phyloP scores from a whole-genome alignment of 2,888 invertebrate species.

The Tetramorium bicarinatum region DNA sequence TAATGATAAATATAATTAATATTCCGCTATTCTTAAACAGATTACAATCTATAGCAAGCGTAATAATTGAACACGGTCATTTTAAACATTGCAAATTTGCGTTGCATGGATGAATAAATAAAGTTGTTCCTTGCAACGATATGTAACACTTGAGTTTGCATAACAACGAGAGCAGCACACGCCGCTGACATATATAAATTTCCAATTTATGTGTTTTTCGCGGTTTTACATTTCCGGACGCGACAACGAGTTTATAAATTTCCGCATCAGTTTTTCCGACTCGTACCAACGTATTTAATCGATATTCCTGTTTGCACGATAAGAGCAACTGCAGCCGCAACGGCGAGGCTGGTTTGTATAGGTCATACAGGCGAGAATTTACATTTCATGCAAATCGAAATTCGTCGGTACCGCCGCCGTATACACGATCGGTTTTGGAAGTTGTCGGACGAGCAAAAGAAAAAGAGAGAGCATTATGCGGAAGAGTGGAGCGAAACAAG shows the following conservation, averaged over 20 bases:
- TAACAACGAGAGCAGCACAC: neutral
- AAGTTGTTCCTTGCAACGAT: slow-evolving; percentile 27
- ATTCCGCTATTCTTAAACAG: neutral
- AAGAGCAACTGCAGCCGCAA: slow-evolving; percentile 21
- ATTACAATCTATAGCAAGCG: neutral
- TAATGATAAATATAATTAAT: slow-evolving; percentile 17
- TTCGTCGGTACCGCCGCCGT: slow-evolving; percentile 5
- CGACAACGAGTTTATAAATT: slow-evolving; percentile 51
- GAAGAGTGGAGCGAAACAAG: neutral
- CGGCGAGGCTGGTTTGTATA: slow-evolving; percentile 34
- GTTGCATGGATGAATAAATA: slow-evolving; percentile 21
- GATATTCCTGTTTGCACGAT: slow-evolving; percentile 51
- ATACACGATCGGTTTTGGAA: slow-evolving; percentile 10
- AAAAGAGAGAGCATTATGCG: slow-evolving; percentile 34
- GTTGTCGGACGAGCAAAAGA: neutral
- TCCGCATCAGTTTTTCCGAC: slow-evolving; percentile 37
- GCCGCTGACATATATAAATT: slow-evolving; percentile 37
- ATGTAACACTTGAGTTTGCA: slow-evolving; percentile 13
- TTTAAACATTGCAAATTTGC: slow-evolving; percentile 12
- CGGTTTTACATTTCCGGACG: slow-evolving; percentile 50
- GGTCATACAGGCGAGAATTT: slow-evolving; percentile 41
- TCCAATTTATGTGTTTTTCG: slow-evolving; percentile 29
- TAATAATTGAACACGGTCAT: neutral
- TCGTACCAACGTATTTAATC: slow-evolving; percentile 39
- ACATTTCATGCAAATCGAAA: slow-evolving; percentile 47